These are phyloP conservation scores for Pterois miles DNA, from an alignment of 2,797 vertebrate genomes.

Conservation along the genomic window DNA sequence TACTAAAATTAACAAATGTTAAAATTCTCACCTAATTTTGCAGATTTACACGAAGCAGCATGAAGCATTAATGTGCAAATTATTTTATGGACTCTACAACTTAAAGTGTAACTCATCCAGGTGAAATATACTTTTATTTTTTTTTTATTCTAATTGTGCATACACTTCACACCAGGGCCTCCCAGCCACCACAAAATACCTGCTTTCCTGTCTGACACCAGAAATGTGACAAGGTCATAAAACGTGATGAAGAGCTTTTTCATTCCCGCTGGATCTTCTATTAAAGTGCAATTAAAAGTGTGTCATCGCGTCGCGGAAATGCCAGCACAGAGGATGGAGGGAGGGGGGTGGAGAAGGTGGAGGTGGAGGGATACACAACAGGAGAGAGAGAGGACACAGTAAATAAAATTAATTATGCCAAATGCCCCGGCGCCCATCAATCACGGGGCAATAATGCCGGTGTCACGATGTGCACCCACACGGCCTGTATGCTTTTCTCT, in stretches of 20 bases:
- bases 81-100: neutral
- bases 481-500: conserved; percentile 71
- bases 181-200: conserved; percentile 48
- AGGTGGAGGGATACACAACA: conserved; percentile 39
- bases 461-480: conserved; percentile 74
- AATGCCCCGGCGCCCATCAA: conserved; percentile 81
- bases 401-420: conserved; percentile 85
- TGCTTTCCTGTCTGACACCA: conserved; percentile 66
- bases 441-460: conserved; percentile 81
- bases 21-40: neutral
- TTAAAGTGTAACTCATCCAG: neutral
- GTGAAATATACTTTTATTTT: conserved; percentile 1
- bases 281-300: conserved; percentile 82
- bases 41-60: neutral
- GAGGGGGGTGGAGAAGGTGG: conserved; percentile 6
- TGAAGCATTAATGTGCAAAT: neutral
- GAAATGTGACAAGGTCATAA: conserved; percentile 76
- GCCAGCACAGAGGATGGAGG: conserved; percentile 60
- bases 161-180: conserved; percentile 14
- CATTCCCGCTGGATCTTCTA: conserved; percentile 72
- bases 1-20: neutral
- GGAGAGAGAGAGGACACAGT: conserved; percentile 70
- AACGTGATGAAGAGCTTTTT: conserved; percentile 76
- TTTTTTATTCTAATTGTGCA: neutral
- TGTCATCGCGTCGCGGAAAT: conserved; percentile 72